A percentile compares a stretch with the other conserved stretches of the same genome.
These are phyloP conservation scores for Pardalotus punctatus DNA, from an alignment of 2,113 vertebrate species.

Conservation along the genomic window DNA sequence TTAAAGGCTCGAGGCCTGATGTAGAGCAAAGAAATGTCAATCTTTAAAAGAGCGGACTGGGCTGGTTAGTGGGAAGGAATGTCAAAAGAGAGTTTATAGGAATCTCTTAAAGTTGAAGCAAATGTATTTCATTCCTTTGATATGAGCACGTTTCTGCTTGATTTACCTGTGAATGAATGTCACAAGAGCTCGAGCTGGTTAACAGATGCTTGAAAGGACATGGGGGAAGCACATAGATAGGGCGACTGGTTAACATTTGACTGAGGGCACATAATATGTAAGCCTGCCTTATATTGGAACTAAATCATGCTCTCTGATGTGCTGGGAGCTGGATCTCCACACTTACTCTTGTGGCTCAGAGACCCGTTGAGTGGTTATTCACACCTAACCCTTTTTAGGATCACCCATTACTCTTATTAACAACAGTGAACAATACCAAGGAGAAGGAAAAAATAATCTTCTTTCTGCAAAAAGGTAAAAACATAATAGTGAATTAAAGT, in stretches of 20 bases:
- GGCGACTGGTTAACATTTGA: neutral
- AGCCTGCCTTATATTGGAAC: neutral
- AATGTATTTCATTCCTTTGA: constrained; percentile 24
- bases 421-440: neutral
- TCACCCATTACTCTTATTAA: constrained; percentile 32
- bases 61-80: neutral
- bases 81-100: constrained; percentile 15
- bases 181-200: neutral
- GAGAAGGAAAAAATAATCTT: constrained; percentile 12
- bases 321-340: neutral
- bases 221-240: neutral
- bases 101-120: neutral
- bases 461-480: constrained; percentile 40
- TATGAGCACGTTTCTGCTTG: neutral
- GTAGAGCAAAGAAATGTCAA: constrained; percentile 33
- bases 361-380: neutral
- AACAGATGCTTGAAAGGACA: neutral
- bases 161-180: neutral
- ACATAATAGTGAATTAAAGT: constrained; percentile 65
- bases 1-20: constrained; percentile 7
- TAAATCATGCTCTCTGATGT: neutral
- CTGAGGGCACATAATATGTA: neutral
- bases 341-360: neutral
- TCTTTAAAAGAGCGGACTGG: neutral
- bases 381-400: constrained; percentile 5